Conservation (phyloP, 1,140 invertebrate genomes). For the Microplitis mediator region DNA sequence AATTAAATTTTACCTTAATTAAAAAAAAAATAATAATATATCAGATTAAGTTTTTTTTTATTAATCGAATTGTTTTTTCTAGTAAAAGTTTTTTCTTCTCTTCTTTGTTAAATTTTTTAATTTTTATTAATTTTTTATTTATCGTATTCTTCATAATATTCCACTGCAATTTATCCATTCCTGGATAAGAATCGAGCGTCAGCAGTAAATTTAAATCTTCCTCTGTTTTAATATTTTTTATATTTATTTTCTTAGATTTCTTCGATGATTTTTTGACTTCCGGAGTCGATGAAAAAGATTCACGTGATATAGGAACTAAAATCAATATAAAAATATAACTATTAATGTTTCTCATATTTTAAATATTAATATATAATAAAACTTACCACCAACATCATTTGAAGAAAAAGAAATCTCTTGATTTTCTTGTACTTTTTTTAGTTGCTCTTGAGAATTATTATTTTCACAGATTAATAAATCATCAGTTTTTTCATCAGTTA, state of each 20-base stretch:
- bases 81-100: conserved; percentile 28
- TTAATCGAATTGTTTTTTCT: conserved; percentile 26
- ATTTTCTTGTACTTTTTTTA: neutral
- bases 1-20: neutral
- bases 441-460: neutral
- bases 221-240: conserved; percentile 31
- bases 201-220: conserved; percentile 37
- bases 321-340: neutral
- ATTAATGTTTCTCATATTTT: neutral
- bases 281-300: neutral
- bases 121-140: conserved; percentile 34
- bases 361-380: neutral
- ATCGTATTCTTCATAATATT: conserved; percentile 43
- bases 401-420: no score
- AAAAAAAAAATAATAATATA: conserved; percentile 7
- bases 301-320: conserved; percentile 14
- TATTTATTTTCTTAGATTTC: neutral
- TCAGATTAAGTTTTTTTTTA: conserved; percentile 19
- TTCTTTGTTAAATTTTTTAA: conserved; percentile 24
- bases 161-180: conserved; percentile 45
- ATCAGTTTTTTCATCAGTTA: conserved; percentile 1
- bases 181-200: conserved; percentile 37
- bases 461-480: conserved; percentile 5
- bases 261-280: conserved; percentile 3
- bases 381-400: neutral